These are phyloP conservation scores for Sphaerophoria taeniata DNA, from an alignment of 2,888 invertebrate species.

Conservation along the genomic window DNA sequence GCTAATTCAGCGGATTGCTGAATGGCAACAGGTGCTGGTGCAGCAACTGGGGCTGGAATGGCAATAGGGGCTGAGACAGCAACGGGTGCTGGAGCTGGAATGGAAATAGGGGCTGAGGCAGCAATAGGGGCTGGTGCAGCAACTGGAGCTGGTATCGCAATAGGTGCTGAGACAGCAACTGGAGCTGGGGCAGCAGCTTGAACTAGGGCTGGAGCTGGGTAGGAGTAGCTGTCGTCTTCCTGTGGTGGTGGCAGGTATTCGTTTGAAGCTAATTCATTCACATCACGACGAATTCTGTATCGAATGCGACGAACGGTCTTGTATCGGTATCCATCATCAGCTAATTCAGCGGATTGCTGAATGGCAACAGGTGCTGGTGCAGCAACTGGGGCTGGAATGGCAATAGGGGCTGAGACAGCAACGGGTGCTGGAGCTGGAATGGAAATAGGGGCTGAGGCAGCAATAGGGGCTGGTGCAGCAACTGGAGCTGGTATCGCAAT, in stretches of 20 bases:
- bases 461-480: neutral
- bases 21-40: slow-evolving; percentile 9
- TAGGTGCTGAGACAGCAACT: neutral
- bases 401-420: slow-evolving; percentile 4
- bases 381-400: neutral
- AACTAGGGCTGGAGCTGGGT: slow-evolving; percentile 10
- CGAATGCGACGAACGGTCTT: slow-evolving; percentile 59
- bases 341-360: slow-evolving; percentile 19
- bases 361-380: slow-evolving; percentile 21
- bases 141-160: neutral
- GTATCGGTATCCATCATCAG: slow-evolving; percentile 63
- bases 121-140: slow-evolving; percentile 14
- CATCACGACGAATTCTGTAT: slow-evolving; percentile 62
- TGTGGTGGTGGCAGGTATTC: slow-evolving; percentile 49
- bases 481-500: slow-evolving; percentile 16
- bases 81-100: neutral
- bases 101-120: too few relatives aligned
- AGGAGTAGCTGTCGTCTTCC: slow-evolving; percentile 17
- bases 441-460: neutral
- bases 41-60: slow-evolving; percentile 2
- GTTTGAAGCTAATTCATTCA: slow-evolving; percentile 44
- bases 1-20: slow-evolving; percentile 40
- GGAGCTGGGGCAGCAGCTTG: slow-evolving; percentile 15
- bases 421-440: slow-evolving; percentile 20
- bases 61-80: slow-evolving; percentile 12